Evolutionary conservation across 1,140 invertebrate genomes (phyloP).

Genomic region (Aphidius ervi): DNA sequence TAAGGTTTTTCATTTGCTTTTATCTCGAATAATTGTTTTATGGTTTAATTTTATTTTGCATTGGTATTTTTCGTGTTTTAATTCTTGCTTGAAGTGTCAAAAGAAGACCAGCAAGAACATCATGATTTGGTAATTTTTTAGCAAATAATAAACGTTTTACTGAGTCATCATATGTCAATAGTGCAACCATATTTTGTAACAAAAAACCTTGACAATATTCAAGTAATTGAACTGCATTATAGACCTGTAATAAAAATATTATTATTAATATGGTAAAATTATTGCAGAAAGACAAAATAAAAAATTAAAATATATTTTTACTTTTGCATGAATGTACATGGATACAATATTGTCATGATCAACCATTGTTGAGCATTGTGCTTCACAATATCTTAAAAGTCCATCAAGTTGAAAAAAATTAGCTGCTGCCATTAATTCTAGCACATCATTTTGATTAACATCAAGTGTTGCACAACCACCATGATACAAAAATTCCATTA

Average conservation of each 20-base stretch:
- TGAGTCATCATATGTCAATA: constrained; percentile 85
- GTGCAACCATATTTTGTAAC: constrained; percentile 89
- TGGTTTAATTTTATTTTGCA: constrained; percentile 42
- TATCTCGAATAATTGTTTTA: constrained; percentile 13
- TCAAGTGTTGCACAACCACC: constrained; percentile 75
- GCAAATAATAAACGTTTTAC: constrained; percentile 84
- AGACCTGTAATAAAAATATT: constrained; percentile 61
- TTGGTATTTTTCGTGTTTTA: constrained; percentile 56
- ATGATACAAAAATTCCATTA: constrained; percentile 90
- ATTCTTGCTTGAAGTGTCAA: constrained; percentile 76
- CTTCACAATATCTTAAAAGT: constrained; percentile 79
- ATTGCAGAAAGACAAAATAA: neutral
- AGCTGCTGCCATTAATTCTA: constrained; percentile 86
- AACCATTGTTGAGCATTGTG: constrained; percentile 76
- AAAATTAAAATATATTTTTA: constrained; percentile 39
- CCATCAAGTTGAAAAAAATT: constrained; percentile 89
- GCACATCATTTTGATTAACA: constrained; percentile 73
- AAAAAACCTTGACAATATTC: constrained; percentile 89
- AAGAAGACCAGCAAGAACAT: constrained; percentile 77
- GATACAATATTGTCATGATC: constrained; percentile 86
- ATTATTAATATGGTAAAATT: neutral
- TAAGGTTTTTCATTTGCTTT: neutral
- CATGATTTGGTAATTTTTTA: constrained; percentile 84
- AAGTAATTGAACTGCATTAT: constrained; percentile 78
- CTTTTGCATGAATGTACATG: constrained; percentile 91